Evolutionary conservation across 2,888 invertebrate genomes (phyloP).

Genomic region (Drosophila quinaria): DNA sequence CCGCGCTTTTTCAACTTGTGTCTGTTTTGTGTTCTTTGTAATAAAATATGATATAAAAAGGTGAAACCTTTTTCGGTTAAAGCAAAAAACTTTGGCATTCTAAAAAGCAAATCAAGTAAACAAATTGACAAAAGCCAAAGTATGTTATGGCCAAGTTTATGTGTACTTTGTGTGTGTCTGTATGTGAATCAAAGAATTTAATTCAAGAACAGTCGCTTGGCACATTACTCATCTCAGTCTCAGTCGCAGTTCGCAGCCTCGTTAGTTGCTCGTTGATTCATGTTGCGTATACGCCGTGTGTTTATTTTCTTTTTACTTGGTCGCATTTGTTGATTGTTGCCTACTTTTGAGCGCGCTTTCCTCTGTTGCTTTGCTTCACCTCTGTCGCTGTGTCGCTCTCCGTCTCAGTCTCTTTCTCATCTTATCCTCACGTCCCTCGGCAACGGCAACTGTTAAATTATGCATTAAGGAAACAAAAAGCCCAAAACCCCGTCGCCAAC

Average conservation of each 20-base stretch:
- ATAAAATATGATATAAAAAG: conserved; percentile 45
- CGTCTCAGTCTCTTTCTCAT: background rate
- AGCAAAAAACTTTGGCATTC: conserved; percentile 20
- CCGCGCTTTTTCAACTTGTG: conserved; percentile 36
- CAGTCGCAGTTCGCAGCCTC: conserved; percentile 47
- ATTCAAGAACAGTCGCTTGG: conserved; percentile 31
- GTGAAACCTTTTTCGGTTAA: conserved; percentile 20
- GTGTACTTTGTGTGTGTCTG: conserved; percentile 4
- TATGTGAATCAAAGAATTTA: conserved; percentile 34
- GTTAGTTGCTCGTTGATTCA: conserved; percentile 53
- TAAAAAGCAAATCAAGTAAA: conserved; percentile 46
- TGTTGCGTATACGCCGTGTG: conserved; percentile 43
- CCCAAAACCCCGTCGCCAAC: conserved; percentile 30
- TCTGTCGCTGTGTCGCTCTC: background rate
- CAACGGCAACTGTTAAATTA: conserved; percentile 74
- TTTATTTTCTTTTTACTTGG: conserved; percentile 46
- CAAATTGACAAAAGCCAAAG: conserved; percentile 32
- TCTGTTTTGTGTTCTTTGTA: conserved; percentile 23
- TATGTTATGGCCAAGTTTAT: conserved; percentile 32
- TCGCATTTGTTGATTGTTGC: conserved; percentile 78
- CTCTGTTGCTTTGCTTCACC: conserved; percentile 42
- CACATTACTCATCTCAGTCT: conserved; percentile 43
- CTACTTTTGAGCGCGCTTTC: conserved; percentile 60
- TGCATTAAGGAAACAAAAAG: conserved; percentile 69
- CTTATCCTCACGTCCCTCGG: conserved; percentile 8